Conservation (phyloP, 2,113 vertebrate genomes). For the Sinocyclocheilus rhinocerous region DNA sequence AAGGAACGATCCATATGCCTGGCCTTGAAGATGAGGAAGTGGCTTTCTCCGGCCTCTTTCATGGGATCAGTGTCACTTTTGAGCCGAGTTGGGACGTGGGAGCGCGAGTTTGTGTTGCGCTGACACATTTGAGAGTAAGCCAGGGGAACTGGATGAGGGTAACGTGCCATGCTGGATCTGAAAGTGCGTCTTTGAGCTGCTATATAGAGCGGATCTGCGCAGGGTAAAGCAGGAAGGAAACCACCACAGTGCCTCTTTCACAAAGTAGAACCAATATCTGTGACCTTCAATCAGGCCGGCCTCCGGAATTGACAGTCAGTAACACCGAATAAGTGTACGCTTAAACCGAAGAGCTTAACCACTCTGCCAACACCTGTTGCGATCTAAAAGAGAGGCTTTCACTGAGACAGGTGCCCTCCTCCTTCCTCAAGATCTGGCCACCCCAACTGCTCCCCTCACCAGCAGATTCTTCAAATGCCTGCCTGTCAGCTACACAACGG, state of each 20-base stretch:
- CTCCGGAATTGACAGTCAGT: constrained; percentile 61
- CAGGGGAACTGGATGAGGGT: constrained; percentile 47
- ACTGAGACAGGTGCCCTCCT: constrained; percentile 75
- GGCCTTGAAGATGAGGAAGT: constrained; percentile 55
- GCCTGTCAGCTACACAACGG: constrained; percentile 60
- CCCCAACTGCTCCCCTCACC: constrained; percentile 72
- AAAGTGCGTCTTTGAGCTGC: constrained; percentile 62
- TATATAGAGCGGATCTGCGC: constrained; percentile 60
- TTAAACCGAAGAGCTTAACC: constrained; percentile 66
- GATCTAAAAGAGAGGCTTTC: constrained; percentile 75
- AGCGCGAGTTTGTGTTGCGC: constrained; percentile 50
- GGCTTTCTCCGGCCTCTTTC: constrained; percentile 56
- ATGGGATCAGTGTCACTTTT: constrained; percentile 60
- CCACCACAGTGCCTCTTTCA: constrained; percentile 41
- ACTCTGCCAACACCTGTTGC: constrained; percentile 75
- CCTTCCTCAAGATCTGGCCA: constrained; percentile 41
- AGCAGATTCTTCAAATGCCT: constrained; percentile 69
- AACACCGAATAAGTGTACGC: constrained; percentile 60
- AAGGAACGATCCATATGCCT: constrained; percentile 51
- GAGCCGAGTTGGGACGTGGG: constrained; percentile 46
- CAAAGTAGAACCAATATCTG: constrained; percentile 43
- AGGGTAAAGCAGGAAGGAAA: constrained; percentile 66
- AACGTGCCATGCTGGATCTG: constrained; percentile 22
- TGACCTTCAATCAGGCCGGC: constrained; percentile 59
- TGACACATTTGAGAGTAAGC: constrained; percentile 64